Base-by-base conservation (phyloP, 2,113 vertebrate species). In the Gasterosteus nipponicus region DNA sequence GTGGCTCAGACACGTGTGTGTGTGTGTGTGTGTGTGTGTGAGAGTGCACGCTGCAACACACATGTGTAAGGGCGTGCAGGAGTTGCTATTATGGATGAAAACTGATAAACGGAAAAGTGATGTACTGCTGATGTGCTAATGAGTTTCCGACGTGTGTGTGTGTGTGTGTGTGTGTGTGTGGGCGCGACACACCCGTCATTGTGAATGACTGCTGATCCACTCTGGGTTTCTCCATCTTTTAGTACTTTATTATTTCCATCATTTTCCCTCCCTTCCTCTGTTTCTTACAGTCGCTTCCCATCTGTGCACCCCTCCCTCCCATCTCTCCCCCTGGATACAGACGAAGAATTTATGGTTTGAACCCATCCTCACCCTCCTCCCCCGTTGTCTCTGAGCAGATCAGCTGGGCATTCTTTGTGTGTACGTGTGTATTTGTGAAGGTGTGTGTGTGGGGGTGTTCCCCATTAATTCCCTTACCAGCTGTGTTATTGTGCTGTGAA, bases 341-440 rank as follows among this genome's bases (percentile, higher is more conserved):
- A 73, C 19, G 2, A 69, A 78, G 73, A 80, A 69, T 85, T 84
- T 82, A 80, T 69, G 69, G 49, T 76, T 73, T 81, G 76, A 80
- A 85, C 82, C 64, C 58, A 7, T 71, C 54, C 41, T 71, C 61
- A 51, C 53, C 71, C 63, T 14, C 62, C 64, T 47, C 74, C 66
- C 54, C 61, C 22, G 71, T 73, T 86, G 75, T 84, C 80, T 85
- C 75, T 64, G 78, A 85, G 83, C 82, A 87, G 77, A 91, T 87
- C 81, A 82, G 60, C n/a, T 54, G 33, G 3, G 67, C 70, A 73
- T 58, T 83, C 67, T 70, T 61, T 6, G 0, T 68, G 75, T 60
- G 56, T 75, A 59, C 62, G 80, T 74, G 26, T 66, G 59, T 73
- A 47, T 75, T 10, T 38, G 56, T 33, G 33, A 64, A 72, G 59